Base-by-base conservation (phyloP, 2,888 invertebrate species). In the Synergus japonicus region DNA sequence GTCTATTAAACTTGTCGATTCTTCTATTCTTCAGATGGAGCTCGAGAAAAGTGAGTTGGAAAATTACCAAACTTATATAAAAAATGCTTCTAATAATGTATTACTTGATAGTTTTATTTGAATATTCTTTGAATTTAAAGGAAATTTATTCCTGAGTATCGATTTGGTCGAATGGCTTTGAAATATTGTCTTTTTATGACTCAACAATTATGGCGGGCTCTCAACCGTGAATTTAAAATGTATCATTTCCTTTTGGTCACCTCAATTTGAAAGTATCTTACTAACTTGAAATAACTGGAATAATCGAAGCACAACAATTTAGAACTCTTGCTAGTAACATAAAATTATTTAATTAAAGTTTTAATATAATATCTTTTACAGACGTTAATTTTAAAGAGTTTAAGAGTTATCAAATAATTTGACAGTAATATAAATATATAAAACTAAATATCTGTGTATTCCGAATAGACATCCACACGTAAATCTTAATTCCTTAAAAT, bases 1-100 rank as follows among this genome's bases (percentile, higher is more conserved):
- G 44, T 80, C 81, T 18, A 73, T n/a, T n/a, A 73, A 54, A 73
- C 1, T 37, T 18, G 37, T n/a, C 3, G n/a, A 54, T 54, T 73
- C 73, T 58, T 49, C 73, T 8, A 49, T 12, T 54, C n/a, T 73
- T 54, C 49, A 58, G 37, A 73, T 73, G 54, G 9, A 49, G n/a
- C 7, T 73, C n/a, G 18, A 73, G 37, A 73, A 41, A n/a, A 49
- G 73, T 73, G 7, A 73, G 73, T 73, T 41, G 13, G 10, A 66
- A 67, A 67, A 18, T 12, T n/a, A 58, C 3, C 9, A n/a, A n/a
- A 54, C n/a, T 54, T n/a, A 18, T 58, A n/a, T 18, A 10, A 58
- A 4, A 18, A 37, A 37, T 37, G 37, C 37, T 37, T 37, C 37
- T 37, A 37, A 7, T 5, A 37, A 7, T 37, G 12, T 13, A 29